Evolutionary conservation across 2,113 vertebrate species (phyloP), one percentile per base, ranked within the genome.

Genomic region (Aleadryas rufinucha): DNA sequence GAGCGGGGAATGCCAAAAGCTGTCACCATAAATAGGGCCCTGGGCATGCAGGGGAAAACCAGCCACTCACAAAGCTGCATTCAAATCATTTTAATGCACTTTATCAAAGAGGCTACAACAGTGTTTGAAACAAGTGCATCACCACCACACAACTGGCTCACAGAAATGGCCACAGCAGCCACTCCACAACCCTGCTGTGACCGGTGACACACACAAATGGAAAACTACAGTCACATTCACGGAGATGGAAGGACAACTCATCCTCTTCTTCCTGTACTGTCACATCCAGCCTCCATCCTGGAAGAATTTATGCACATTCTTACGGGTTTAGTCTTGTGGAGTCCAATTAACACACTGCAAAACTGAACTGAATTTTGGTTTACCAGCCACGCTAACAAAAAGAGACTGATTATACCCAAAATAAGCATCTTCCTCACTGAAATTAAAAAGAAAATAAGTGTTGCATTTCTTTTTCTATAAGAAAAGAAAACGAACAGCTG

Each of bases 401-500:
- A 85, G 82, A 84, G 82, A 72, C 64, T 45, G 85, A 80, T 86
- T 35, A 33, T 6, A 77, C 63, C 87, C 63, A 42, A 82, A 85
- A 82, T 74, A 93, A 88, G 65, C 35, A 52, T 54, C 70, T 93
- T 85, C 42, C 82, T 75, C 5, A 65, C 30, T 52, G 66, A 88
- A 92, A 90, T 68, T 3, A 56, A 83, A 75, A 79, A 54, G 61
- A 72, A 86, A 65, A n/a, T 24, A 78, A 84, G 60, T 0, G 10
- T 52, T 15, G 19, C 19, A 13, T 56, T 30, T 59, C 61, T 88
- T 96, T 95, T 96, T 87, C 93, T 95, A 86, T 95, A 93, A 96
- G 92, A 95, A 97, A 96, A 94, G 82, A 74, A 93, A 93, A 92
- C 0, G 42, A 93, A 81, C 88, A 95, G 95, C 84, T 66, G 90